Percentiles rank a stretch among this genome's conserved stretches.
Conservation (phyloP, 2,113 vertebrate genomes). For the Catagonus wagneri region DNA sequence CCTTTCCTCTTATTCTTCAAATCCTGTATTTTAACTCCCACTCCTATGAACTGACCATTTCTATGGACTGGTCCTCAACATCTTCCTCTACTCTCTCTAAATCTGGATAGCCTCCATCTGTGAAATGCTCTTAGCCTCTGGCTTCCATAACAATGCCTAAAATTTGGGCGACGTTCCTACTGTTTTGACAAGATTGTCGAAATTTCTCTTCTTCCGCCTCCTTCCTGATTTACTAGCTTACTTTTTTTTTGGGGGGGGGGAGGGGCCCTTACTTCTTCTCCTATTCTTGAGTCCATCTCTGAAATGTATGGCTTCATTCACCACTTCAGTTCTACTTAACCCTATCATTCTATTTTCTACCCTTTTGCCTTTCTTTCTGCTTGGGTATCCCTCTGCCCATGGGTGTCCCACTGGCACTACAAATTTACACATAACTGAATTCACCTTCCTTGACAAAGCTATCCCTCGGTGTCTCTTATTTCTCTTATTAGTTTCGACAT, state of each 20-base stretch:
- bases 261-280: neutral
- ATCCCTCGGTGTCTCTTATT: neutral
- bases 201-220: neutral
- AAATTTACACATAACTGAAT: constrained; percentile 21
- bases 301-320: constrained; percentile 1
- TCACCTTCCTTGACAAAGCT: constrained; percentile 6
- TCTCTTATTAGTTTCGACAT: neutral
- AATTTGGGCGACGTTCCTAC: neutral
- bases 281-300: neutral
- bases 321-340: neutral
- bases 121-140: neutral
- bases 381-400: neutral
- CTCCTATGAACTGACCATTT: neutral
- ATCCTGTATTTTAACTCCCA: neutral
- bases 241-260: neutral
- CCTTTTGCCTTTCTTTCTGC: neutral
- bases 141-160: neutral
- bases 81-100: neutral
- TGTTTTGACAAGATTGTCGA: neutral
- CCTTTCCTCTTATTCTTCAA: neutral
- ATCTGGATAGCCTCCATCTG: neutral
- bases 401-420: neutral
- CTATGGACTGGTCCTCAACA: neutral
- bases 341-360: neutral
- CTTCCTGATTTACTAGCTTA: neutral